Base-by-base conservation (phyloP, 2,113 vertebrate species). In the Crotophaga sulcirostris region DNA sequence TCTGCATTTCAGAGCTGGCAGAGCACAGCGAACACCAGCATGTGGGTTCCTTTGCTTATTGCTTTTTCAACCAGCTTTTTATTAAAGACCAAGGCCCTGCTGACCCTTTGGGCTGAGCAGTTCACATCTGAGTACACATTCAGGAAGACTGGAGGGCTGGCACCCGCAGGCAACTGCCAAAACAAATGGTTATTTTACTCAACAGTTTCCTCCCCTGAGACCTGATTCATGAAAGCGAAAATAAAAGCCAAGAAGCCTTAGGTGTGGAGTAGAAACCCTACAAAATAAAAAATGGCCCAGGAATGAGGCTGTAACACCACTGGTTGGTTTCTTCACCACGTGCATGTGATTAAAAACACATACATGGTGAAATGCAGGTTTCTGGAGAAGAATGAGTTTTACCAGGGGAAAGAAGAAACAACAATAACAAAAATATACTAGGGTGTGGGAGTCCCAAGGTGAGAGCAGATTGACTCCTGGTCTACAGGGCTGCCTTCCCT, bases 151-250 rank as follows among this genome's bases (percentile, higher is more conserved):
- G 14, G 44, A 90, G 70, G 40, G 59, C 78, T 31, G 0, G 52
- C 82, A 72, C 90, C 74, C 4, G 38, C 70, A 24, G 49, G 44
- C 80, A 47, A 25, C 49, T 59, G 93, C 93, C 96, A 96, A 92
- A 93, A 88, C 86, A 90, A 93, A 92, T 72, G 47, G 44, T 62
- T 76, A 34, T 73, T 79, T 80, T 89, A 68, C 51, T 80, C 91
- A 88, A 90, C 80, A 88, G 93, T 20, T 93, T 94, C 96, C 94
- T 92, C 79, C 72, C 91, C 33, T 0, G 83, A 84, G 89, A 66
- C 33, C 34, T 1, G 11, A 70, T 25, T 72, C 54, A 51, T 55
- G 76, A 84, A 58, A 19, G 67, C 67, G 54, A 49, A 68, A 79
- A 90, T 6, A 24, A 12, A 68, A 77, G 93, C 91, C 89, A 76